Evolutionary conservation across 2,888 invertebrate genomes (phyloP).

Genomic region (Electrophaes corylata): DNA sequence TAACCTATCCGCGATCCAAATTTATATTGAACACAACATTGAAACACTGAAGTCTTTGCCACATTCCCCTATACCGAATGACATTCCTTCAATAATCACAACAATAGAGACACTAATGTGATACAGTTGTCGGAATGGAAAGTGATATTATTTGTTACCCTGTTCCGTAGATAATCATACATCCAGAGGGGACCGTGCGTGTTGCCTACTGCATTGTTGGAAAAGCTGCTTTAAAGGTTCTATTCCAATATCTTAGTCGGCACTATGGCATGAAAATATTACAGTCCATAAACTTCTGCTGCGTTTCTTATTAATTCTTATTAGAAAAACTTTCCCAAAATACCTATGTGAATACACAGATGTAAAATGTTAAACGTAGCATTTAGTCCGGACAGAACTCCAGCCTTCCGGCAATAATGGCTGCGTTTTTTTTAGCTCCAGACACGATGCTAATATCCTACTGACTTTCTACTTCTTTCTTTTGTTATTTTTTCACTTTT

Average conservation of each 20-base stretch:
- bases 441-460: constrained; percentile 79
- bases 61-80: constrained; percentile 23
- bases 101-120: constrained; percentile 35
- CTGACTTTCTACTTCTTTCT: constrained; percentile 77
- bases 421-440: constrained; percentile 77
- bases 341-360: constrained; percentile 79
- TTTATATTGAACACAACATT: constrained; percentile 28
- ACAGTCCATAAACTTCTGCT: constrained; percentile 83
- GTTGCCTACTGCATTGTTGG: constrained; percentile 84
- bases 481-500: constrained; percentile 72
- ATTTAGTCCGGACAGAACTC: constrained; percentile 68
- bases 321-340: constrained; percentile 77
- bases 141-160: constrained; percentile 79
- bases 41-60: constrained; percentile 35
- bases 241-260: constrained; percentile 83
- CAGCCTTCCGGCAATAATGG: constrained; percentile 70
- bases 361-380: constrained; percentile 70
- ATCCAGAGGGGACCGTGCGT: constrained; percentile 79
- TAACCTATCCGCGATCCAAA: constrained; percentile 1
- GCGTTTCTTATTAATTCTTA: constrained; percentile 82
- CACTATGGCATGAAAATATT: constrained; percentile 83
- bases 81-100: constrained; percentile 23
- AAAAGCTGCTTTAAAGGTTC: constrained; percentile 84
- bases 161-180: constrained; percentile 83
- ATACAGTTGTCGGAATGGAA: constrained; percentile 60